Evolutionary conservation across 2,888 invertebrate species (phyloP), one percentile per base, ranked within the genome.

Genomic region (Phytoseiulus persimilis): DNA sequence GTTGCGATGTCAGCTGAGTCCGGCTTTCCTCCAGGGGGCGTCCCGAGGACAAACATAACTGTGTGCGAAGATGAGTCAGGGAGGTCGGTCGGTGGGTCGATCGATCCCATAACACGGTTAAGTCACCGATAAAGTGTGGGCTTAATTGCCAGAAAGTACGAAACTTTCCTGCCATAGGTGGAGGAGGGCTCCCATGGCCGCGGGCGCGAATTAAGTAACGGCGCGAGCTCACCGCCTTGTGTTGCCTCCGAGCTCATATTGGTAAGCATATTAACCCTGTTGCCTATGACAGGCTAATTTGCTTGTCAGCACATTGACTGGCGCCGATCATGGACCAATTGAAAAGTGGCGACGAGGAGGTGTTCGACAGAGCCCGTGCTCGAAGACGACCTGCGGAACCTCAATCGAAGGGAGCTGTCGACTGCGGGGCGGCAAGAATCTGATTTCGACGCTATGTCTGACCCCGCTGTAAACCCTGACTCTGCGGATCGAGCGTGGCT

Each of bases 211-310:
- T 65, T 65, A 65, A 65, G 65, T 65, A 65, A 65, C 65, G 65
- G 14, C 5, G 65, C 5, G 65, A 65, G 65, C 18, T 65, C 18
- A 18, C 65, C 65, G 65, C 65, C 65, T 2, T 23, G n/a, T 39
- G 39, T 39, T 39, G 39, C 39, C 39, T 39, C 28, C 65, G 65
- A 18, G 65, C 65, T 65, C 65, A 65, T 65, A 65, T 65, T 65
- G 65, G 65, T 65, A 65, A 65, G 65, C 65, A 65, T 65, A 65
- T 65, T 65, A 65, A 65, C 65, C 65, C 65, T 65, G 65, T 65
- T 65, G 65, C 65, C 65, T 14, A 65, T 65, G 65, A 65, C 65
- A 65, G 65, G 65, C 65, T 65, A 65, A 65, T 28, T 65, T 23
- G 65, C 65, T 65, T 23, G 65, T 65, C 65, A 65, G 65, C 65